Base-by-base conservation (phyloP, 2,797 vertebrate species). In the Sebastes diaconus region DNA sequence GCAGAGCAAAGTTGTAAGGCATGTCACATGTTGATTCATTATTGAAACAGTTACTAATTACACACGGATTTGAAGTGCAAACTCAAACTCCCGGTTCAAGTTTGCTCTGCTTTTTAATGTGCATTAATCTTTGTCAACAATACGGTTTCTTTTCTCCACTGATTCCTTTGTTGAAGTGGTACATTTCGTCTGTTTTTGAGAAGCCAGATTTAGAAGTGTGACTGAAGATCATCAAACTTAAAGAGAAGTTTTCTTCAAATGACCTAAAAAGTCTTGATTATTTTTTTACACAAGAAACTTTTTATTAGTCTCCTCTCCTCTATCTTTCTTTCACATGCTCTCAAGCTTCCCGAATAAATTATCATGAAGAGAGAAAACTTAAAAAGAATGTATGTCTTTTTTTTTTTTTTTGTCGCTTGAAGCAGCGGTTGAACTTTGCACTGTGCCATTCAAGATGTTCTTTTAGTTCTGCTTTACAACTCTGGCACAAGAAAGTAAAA, bases 371-470 rank as follows among this genome's bases (percentile, higher is more conserved):
- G 20, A 57, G n/a, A 50, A 57, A 34, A 71, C 14, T 1, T 42
- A 24, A 24, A 14, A n/a, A 6, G 3, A 52, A n/a, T 13, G 5
- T 46, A 29, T 20, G 12, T 0, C 11, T 32, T 57, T 32, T 32
- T 61, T 24, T 22, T 39, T 42, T 73, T 42, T 20, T 83, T 46
- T 36, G 22, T 63, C 0, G 3, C 73, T 84, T 50, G 30, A 80
- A 71, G 78, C 82, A n/a, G 64, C 13, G 24, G 25, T 60, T 82
- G 70, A 80, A 80, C 83, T 83, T 68, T 22, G 65, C 60, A n/a
- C 50, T 14, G 25, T 64, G 59, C 39, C 32, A 46, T 72, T 73
- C 50, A 55, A 39, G 27, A 68, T 83, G 34, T 69, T 27, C 58
- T 46, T 75, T 68, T 60, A 61, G 54, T 72, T 81, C 63, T 32